Percentiles rank a stretch among this genome's conserved stretches.
Evolutionary conservation across 2,113 vertebrate genomes (phyloP).

Genomic region (Gadus chalcogrammus): DNA sequence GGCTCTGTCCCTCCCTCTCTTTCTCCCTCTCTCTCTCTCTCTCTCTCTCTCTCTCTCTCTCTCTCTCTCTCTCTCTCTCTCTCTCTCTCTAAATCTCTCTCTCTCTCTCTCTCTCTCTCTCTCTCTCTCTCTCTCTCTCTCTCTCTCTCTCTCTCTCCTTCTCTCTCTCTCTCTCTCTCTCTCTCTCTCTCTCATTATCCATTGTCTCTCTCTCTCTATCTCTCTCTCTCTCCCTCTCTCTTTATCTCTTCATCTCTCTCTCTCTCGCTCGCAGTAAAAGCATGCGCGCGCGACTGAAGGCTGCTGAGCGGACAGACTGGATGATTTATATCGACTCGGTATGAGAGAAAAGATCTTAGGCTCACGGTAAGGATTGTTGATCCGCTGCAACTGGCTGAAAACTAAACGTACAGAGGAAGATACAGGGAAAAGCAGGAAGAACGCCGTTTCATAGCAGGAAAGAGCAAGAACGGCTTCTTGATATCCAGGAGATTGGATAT

Average conservation of each 20-base stretch:
- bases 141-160: constrained; percentile 4
- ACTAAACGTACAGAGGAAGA: neutral
- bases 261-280: constrained; percentile 4
- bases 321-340: too few species aligned
- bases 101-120: neutral
- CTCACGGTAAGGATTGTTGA: neutral
- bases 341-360: too few species aligned
- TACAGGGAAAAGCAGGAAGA: neutral
- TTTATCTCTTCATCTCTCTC: neutral
- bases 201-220: too few species aligned
- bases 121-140: neutral
- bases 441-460: neutral
- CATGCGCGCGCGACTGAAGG: too few species aligned
- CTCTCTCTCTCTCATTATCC: constrained; percentile 13
- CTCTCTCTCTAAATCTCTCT: neutral
- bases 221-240: too few species aligned
- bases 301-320: too few species aligned
- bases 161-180: neutral
- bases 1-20: too few species aligned
- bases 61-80: constrained; percentile 23
- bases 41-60: constrained; percentile 4
- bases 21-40: neutral
- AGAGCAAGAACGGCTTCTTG: neutral
- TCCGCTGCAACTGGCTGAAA: neutral
- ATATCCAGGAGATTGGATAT: neutral